Percentiles rank a stretch among this genome's conserved stretches.
phyloP scores from a whole-genome alignment of 2,888 invertebrate genomes.

The Lymantria monacha region DNA sequence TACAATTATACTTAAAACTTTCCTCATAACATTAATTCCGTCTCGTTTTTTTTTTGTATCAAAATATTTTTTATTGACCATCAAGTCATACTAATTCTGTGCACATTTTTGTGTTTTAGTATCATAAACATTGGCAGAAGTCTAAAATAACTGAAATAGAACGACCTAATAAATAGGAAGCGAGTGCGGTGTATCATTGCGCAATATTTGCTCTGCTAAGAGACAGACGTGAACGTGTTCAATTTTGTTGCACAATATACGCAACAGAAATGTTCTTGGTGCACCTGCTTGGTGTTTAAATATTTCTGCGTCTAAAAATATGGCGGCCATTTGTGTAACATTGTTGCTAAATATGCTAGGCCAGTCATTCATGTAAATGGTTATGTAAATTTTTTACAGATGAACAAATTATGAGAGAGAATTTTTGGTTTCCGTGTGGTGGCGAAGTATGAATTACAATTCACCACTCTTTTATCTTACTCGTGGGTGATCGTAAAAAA shows the following conservation, averaged over 20 bases:
- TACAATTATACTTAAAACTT: no score
- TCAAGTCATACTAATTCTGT: no score
- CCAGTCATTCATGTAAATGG: not conserved
- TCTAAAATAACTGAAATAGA: conserved; percentile 65
- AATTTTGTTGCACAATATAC: conserved; percentile 54
- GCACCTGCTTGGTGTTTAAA: conserved; percentile 31
- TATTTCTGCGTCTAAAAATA: conserved; percentile 21
- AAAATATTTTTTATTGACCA: no score
- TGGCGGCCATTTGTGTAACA: not conserved
- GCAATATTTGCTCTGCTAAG: conserved; percentile 42
- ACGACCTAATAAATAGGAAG: conserved; percentile 72
- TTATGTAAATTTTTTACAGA: not conserved
- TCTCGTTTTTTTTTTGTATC: no score
- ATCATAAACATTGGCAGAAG: conserved; percentile 47
- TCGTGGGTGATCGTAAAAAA: no score
- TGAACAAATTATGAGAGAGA: not conserved
- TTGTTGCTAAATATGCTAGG: not conserved
- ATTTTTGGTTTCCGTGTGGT: no score
- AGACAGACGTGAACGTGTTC: conserved; percentile 54
- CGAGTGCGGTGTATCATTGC: conserved; percentile 53
- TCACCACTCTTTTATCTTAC: no score
- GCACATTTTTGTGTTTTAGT: no score
- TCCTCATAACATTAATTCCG: no score
- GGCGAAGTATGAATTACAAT: no score
- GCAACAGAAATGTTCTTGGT: conserved; percentile 35